Evolutionary conservation across 2,113 vertebrate genomes (phyloP).

Genomic region (Typhlomys cinereus): DNA sequence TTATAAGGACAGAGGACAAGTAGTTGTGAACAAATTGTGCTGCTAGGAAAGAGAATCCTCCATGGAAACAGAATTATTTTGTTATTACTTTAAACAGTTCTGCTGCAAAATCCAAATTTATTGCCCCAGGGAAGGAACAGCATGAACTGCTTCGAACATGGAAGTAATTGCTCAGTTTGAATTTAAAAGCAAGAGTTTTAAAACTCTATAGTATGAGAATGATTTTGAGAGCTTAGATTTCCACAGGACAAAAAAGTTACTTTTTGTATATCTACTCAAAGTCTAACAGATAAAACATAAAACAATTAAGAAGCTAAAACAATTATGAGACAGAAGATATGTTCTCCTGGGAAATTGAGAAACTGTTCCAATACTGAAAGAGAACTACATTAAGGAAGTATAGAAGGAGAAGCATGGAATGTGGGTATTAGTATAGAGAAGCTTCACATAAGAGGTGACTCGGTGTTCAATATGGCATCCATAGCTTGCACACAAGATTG

Average conservation of each 20-base stretch:
- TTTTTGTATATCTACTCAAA: not conserved
- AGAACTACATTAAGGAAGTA: not conserved
- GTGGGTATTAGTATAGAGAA: not conserved
- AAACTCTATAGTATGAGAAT: not conserved
- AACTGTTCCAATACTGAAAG: not conserved
- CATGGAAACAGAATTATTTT: not conserved
- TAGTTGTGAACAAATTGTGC: not conserved
- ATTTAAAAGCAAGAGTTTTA: conserved; percentile 16
- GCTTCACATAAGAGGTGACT: too few species aligned
- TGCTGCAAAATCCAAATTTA: conserved; percentile 24
- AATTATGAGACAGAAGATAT: not conserved
- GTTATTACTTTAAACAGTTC: not conserved
- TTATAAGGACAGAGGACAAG: not conserved
- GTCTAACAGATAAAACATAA: not conserved
- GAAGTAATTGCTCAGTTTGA: conserved; percentile 35
- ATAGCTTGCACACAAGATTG: too few species aligned
- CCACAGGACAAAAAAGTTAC: not conserved
- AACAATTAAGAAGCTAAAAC: not conserved
- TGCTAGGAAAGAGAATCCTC: not conserved
- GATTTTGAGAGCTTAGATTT: not conserved
- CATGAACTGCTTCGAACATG: not conserved
- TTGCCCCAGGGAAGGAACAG: conserved; percentile 32
- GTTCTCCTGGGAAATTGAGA: not conserved
- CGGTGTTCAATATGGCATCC: not conserved
- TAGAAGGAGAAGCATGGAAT: not conserved